Percentiles rank a stretch among this genome's conserved stretches.
These are phyloP conservation scores for Chloroceryle amazona DNA, from an alignment of 2,797 vertebrate species.

Conservation along the genomic window DNA sequence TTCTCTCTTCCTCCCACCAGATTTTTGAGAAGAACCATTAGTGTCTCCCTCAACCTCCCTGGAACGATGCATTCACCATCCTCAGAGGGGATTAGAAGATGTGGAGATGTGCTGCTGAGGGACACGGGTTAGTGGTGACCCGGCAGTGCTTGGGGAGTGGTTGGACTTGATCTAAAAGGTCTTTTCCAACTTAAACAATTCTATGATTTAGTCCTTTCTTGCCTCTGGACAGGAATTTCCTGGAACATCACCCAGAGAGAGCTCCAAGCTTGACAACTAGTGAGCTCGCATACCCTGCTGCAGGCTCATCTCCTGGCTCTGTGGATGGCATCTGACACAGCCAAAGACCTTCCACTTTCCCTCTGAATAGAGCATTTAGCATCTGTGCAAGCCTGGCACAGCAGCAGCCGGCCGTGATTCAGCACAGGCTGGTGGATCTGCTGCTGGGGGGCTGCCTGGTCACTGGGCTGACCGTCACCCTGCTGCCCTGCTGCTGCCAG, in stretches of 20 bases:
- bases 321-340: accelerated
- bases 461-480: background rate
- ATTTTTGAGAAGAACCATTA: background rate
- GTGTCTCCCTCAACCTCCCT: background rate
- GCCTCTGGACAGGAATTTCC: background rate
- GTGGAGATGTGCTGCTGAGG: background rate
- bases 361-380: background rate
- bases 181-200: background rate
- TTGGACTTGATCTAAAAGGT: background rate
- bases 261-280: background rate
- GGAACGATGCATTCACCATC: background rate
- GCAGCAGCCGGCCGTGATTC: background rate
- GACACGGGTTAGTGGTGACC: background rate
- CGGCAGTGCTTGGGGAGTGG: background rate
- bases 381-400: background rate
- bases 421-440: background rate
- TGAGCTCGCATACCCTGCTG: accelerated
- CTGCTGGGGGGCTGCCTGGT: background rate
- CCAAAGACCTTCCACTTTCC: background rate
- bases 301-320: background rate
- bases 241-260: background rate
- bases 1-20: background rate
- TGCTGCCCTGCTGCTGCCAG: background rate
- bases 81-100: background rate
- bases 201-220: background rate